Evolutionary conservation across 2,888 invertebrate species (phyloP).

Genomic region (Agrilus cyanescens): DNA sequence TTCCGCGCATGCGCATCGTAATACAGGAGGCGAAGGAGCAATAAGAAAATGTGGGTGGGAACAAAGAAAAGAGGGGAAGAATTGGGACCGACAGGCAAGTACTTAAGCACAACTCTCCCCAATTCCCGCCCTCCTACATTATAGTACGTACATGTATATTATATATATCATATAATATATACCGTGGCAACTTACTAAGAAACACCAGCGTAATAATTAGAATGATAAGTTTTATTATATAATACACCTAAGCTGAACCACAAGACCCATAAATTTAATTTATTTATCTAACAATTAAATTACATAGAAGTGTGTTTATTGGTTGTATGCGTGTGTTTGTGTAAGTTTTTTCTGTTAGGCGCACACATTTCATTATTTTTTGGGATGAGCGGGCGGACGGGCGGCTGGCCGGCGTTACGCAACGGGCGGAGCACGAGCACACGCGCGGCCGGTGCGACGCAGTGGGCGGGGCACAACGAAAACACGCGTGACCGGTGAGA

Average conservation of each 20-base stretch:
- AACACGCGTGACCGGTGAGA: neutral
- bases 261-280: slow-evolving; percentile 35
- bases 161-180: no score
- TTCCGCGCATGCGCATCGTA: no score
- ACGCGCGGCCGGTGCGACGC: slow-evolving; percentile 5
- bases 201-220: slow-evolving; percentile 15
- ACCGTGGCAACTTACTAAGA: slow-evolving; percentile 5
- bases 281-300: slow-evolving; percentile 35
- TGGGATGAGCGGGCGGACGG: slow-evolving; percentile 27
- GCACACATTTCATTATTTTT: slow-evolving; percentile 14
- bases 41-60: slow-evolving; percentile 7
- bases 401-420: slow-evolving; percentile 11
- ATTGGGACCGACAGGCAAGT: neutral
- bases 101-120: slow-evolving; percentile 1
- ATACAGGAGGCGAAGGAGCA: slow-evolving; percentile 1
- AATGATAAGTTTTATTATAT: slow-evolving; percentile 21
- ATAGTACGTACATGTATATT: no score
- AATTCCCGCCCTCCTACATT: neutral
- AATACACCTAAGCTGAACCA: slow-evolving; percentile 34
- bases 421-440: slow-evolving; percentile 4
- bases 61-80: neutral
- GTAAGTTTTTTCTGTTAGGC: slow-evolving; percentile 12
- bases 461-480: slow-evolving; percentile 2
- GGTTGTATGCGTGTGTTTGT: no score
- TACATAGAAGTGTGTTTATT: slow-evolving; percentile 28